Conservation (phyloP, 2,888 invertebrate species). For the Orthosia incerta region DNA sequence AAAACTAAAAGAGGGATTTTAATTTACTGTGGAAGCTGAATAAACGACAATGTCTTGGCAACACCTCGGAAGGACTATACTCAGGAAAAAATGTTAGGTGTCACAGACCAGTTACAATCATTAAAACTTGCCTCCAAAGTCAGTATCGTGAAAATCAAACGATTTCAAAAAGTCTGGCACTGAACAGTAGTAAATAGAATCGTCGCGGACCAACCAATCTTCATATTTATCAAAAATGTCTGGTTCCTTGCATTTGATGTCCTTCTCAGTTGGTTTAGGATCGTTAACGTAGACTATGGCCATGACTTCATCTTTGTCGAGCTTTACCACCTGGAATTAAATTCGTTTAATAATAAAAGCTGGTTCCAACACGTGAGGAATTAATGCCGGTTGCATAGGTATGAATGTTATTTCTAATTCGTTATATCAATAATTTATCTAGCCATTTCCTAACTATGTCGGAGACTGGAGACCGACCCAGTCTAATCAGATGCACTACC, state of each 20-base stretch:
- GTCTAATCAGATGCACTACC: too few species aligned
- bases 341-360: background rate
- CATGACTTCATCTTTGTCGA: constrained; percentile 30
- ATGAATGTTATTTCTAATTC: too few species aligned
- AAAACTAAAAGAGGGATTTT: too few species aligned
- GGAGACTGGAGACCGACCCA: too few species aligned
- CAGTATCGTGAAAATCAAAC: constrained; percentile 36
- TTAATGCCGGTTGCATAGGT: background rate
- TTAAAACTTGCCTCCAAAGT: constrained; percentile 50
- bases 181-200: constrained; percentile 62
- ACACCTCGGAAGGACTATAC: too few species aligned
- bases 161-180: constrained; percentile 54
- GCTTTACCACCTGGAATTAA: constrained; percentile 50
- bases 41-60: too few species aligned
- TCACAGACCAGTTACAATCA: too few species aligned
- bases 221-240: constrained; percentile 15
- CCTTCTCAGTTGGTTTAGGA: constrained; percentile 44
- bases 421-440: too few species aligned
- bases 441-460: too few species aligned
- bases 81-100: too few species aligned
- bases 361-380: background rate
- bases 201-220: constrained; percentile 41
- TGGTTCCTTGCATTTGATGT: constrained; percentile 57
- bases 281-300: constrained; percentile 66
- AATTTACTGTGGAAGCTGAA: too few species aligned